Conservation (phyloP, 2,888 invertebrate genomes). For the Harmothoe impar region DNA sequence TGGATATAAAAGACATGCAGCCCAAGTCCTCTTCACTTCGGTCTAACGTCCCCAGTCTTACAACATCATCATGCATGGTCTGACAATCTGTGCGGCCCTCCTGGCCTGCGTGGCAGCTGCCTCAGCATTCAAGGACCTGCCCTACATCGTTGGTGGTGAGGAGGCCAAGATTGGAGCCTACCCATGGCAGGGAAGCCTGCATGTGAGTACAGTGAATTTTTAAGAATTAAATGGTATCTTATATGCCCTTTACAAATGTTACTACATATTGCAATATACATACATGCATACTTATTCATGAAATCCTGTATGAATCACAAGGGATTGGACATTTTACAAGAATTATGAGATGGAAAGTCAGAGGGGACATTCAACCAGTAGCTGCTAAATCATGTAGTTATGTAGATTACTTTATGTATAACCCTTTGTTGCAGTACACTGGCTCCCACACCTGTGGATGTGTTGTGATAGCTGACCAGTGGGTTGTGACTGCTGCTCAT, state of each 20-base stretch:
- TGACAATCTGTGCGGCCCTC: neutral
- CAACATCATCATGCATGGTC: neutral
- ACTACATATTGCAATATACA: too few species aligned
- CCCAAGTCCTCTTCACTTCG: too few species aligned
- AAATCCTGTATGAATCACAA: too few species aligned
- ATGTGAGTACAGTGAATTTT: neutral
- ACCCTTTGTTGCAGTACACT: neutral
- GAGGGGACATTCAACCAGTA: too few species aligned
- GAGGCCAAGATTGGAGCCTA: conserved; percentile 9
- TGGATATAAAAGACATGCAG: too few species aligned
- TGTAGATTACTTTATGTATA: too few species aligned
- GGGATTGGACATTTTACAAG: too few species aligned
- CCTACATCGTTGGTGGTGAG: conserved; percentile 43
- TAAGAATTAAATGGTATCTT: neutral
- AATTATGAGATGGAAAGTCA: too few species aligned
- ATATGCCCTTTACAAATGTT: too few species aligned
- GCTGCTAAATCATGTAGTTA: too few species aligned
- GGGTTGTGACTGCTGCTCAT: conserved; percentile 44
- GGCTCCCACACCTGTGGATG: conserved; percentile 53
- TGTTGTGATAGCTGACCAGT: conserved; percentile 16
- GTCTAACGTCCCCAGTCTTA: too few species aligned
- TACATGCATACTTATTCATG: too few species aligned
- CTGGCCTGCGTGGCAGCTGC: neutral
- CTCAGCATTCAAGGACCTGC: neutral
- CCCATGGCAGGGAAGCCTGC: conserved; percentile 45